phyloP scores from a whole-genome alignment of 2,888 invertebrate species.

The Dioctria rufipes region DNA sequence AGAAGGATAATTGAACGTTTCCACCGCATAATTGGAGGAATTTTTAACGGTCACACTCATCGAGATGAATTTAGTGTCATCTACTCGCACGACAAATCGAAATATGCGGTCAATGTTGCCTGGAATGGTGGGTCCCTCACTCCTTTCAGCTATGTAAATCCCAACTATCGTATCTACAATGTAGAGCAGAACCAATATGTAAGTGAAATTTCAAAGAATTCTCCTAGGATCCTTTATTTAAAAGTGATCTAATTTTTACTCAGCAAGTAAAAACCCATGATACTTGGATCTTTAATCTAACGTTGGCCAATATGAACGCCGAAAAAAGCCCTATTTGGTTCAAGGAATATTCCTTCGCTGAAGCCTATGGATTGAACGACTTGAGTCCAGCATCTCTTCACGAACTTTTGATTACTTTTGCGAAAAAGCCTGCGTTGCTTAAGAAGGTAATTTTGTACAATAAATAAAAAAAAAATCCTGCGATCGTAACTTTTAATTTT shows the following conservation, averaged over 20 bases:
- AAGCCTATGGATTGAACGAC: conserved; percentile 76
- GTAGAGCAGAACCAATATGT: conserved; percentile 77
- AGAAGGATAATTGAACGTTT: conserved; percentile 80
- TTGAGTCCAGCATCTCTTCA: conserved; percentile 78
- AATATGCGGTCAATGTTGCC: conserved; percentile 76
- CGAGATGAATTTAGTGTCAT: conserved; percentile 82
- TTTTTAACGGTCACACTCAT: conserved; percentile 89
- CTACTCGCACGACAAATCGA: conserved; percentile 72
- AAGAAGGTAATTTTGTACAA: conserved; percentile 62
- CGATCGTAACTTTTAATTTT: background rate
- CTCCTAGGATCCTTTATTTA: too few species aligned
- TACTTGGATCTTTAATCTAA: conserved; percentile 83
- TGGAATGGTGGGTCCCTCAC: conserved; percentile 91
- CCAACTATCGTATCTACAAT: conserved; percentile 84
- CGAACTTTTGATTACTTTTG: conserved; percentile 76
- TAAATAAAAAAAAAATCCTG: background rate
- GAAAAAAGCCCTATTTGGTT: conserved; percentile 79
- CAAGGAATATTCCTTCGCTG: conserved; percentile 82
- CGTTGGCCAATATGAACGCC: conserved; percentile 78
- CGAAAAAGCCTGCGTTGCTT: conserved; percentile 63
- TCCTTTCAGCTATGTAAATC: conserved; percentile 81
- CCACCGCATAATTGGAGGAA: conserved; percentile 80
- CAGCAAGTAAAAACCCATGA: conserved; percentile 79
- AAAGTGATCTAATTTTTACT: conserved; percentile 59
- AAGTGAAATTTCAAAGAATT: conserved; percentile 65